These are phyloP conservation scores for Armadillidium nasatum DNA, from an alignment of 1,140 invertebrate species.

Conservation along the genomic window DNA sequence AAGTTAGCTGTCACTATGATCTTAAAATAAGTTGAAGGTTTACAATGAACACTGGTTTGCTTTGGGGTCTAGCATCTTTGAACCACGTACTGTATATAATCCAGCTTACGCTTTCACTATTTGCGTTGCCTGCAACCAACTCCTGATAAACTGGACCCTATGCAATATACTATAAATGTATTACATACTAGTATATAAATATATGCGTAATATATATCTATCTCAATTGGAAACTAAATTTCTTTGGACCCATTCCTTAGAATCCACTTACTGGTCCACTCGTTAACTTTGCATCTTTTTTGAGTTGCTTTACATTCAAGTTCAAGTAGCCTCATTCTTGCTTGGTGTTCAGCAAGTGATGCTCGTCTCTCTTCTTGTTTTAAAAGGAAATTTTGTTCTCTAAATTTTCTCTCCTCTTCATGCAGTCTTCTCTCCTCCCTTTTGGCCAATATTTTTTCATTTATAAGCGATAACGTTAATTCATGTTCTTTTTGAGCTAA, in stretches of 20 bases:
- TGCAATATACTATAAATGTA: too few species aligned
- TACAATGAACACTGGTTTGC: too few species aligned
- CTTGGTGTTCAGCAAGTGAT: background rate
- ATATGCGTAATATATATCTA: too few species aligned
- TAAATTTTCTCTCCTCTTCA: background rate
- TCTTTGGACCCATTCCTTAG: background rate
- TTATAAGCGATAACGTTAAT: background rate
- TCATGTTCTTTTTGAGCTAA: background rate
- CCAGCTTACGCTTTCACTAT: too few species aligned
- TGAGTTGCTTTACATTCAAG: background rate
- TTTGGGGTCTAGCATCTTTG: too few species aligned
- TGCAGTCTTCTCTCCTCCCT: background rate
- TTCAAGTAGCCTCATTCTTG: background rate
- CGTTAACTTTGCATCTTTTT: background rate
- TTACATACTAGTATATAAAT: too few species aligned
- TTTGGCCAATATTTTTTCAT: constrained; percentile 6
- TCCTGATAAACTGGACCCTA: too few species aligned
- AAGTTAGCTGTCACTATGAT: too few species aligned
- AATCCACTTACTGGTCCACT: background rate
- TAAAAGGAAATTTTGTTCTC: background rate
- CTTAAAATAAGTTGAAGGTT: too few species aligned
- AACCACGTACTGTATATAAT: too few species aligned
- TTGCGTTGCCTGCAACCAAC: too few species aligned
- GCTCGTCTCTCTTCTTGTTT: background rate
- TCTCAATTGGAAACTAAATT: background rate